Conservation (phyloP, 1,140 invertebrate species). For the Protaetia brevitarsis region DNA sequence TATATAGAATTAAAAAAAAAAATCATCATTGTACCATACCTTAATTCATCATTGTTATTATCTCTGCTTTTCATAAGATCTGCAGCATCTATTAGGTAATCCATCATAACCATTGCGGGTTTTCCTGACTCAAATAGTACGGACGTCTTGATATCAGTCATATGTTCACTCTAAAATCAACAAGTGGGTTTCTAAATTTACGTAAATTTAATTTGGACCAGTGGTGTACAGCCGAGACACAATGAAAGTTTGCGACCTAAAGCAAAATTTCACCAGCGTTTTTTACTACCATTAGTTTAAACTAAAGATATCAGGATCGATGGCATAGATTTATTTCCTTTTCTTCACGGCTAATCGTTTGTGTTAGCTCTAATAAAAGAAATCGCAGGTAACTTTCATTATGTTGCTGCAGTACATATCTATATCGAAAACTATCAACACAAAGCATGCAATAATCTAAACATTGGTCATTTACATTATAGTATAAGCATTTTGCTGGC, state of each 20-base stretch:
- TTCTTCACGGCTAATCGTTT: no score
- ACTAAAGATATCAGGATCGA: no score
- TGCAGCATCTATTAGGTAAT: conserved; percentile 66
- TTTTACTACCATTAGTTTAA: no score
- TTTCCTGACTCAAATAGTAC: conserved; percentile 72
- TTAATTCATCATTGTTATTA: conserved; percentile 35
- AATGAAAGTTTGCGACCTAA: no score
- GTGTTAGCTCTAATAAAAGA: no score
- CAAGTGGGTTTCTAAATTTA: not conserved
- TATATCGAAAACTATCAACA: not conserved
- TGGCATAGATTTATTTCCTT: no score
- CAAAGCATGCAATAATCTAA: not conserved
- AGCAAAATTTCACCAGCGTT: no score
- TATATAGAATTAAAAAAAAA: conserved; percentile 9
- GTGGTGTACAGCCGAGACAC: no score
- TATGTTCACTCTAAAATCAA: conserved; percentile 66
- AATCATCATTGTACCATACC: conserved; percentile 32
- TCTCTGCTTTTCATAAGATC: conserved; percentile 33
- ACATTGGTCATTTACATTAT: conserved; percentile 66
- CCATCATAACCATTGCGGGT: conserved; percentile 71
- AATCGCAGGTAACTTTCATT: no score
- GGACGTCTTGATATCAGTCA: conserved; percentile 78
- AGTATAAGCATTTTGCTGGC: conserved; percentile 79
- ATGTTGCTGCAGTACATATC: no score
- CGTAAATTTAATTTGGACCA: not conserved